Percentiles rank a stretch among this genome's conserved stretches.
Conservation (phyloP, 2,113 vertebrate genomes). For the Sapayoa aenigma region DNA sequence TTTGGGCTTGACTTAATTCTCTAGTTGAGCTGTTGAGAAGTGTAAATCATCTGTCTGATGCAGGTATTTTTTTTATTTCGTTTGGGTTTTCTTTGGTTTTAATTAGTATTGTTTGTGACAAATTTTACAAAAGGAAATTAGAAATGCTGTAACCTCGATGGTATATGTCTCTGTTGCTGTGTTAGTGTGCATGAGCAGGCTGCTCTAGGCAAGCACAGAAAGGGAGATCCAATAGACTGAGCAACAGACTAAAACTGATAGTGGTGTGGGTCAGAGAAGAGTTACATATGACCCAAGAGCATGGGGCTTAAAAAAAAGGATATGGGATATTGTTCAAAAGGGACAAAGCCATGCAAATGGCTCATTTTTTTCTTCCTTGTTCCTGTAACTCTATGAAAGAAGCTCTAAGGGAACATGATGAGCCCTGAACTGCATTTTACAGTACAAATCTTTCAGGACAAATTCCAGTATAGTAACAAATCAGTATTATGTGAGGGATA, state of each 20-base stretch:
- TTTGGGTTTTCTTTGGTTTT: background rate
- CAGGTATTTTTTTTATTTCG: background rate
- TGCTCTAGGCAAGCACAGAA: background rate
- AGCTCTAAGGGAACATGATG: background rate
- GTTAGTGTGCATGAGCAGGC: background rate
- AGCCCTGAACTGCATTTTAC: background rate
- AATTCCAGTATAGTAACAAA: background rate
- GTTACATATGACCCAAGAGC: background rate
- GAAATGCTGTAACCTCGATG: background rate
- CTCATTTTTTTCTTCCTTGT: background rate
- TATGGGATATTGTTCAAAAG: background rate
- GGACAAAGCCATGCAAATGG: background rate
- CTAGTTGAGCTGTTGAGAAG: background rate
- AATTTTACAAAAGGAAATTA: background rate
- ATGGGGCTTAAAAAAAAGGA: background rate
- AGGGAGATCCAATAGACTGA: background rate
- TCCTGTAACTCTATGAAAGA: background rate
- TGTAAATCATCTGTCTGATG: background rate
- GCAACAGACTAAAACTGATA: background rate
- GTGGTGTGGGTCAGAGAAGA: background rate
- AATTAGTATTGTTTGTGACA: background rate
- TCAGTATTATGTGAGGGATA: background rate
- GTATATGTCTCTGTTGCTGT: background rate
- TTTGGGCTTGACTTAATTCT: background rate
- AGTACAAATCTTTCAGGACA: background rate